Conservation (phyloP, 2,113 vertebrate species). For the Oceanodroma tethys region DNA sequence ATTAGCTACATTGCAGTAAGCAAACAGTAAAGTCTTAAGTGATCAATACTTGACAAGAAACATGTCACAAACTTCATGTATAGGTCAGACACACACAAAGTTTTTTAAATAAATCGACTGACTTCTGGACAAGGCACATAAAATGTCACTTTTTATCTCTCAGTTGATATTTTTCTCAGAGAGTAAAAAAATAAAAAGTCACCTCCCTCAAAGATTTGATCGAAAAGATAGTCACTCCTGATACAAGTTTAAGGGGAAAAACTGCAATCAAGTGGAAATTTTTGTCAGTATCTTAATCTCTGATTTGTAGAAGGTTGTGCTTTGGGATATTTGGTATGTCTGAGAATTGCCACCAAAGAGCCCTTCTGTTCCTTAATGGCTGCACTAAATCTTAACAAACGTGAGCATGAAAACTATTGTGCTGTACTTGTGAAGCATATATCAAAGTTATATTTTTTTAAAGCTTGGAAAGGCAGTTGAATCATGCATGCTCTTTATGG, state of each 20-base stretch:
- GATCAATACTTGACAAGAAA: conserved; percentile 77
- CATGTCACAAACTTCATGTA: conserved; percentile 71
- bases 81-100: conserved; percentile 65
- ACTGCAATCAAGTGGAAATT: conserved; percentile 79
- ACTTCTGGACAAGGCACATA: conserved; percentile 68
- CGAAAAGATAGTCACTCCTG: conserved; percentile 70
- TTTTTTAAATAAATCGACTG: conserved; percentile 73
- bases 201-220: conserved; percentile 71
- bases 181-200: conserved; percentile 46
- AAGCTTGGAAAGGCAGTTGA: conserved; percentile 75
- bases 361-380: conserved; percentile 78
- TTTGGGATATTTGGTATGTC: conserved; percentile 80
- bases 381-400: conserved; percentile 82
- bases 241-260: conserved; percentile 71
- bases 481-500: conserved; percentile 82
- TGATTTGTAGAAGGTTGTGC: conserved; percentile 81
- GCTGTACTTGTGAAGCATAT: conserved; percentile 73
- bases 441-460: conserved; percentile 79
- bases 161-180: conserved; percentile 73
- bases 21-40: conserved; percentile 74
- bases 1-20: conserved; percentile 70
- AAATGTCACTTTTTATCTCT: conserved; percentile 78
- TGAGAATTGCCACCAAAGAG: conserved; percentile 79
- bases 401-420: conserved; percentile 82
- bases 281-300: conserved; percentile 80